Evolutionary conservation across 2,888 invertebrate species (phyloP), one percentile per base, ranked within the genome.

Genomic region (Lasioglossum marginatum): DNA sequence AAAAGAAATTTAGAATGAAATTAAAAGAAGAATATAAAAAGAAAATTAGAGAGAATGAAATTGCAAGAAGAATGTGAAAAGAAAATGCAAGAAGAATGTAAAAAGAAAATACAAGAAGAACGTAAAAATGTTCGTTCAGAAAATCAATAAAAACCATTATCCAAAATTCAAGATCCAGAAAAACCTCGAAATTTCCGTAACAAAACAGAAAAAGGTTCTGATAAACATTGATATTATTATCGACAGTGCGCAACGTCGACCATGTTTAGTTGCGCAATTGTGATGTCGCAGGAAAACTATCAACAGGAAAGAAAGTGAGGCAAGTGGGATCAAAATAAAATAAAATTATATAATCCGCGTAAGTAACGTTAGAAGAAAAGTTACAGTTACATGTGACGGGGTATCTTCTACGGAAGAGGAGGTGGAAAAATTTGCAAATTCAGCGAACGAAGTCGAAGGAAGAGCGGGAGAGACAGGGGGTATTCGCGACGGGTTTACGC

Each of bases 241-340:
- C n/a, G 1, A 57, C 10, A 10, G n/a, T 10, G 52, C 10, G 0
- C 0, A 57, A 4, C n/a, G 52, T 57, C 52, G n/a, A 4, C 5
- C 5, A 1, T 1, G 60, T 5, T 16, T 12, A 0, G 63, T 63
- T 63, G 31, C 63, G 63, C 31, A 63, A 63, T 63, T 63, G 63
- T 16, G 16, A 63, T 63, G 31, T 31, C 31, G 31, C 63, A 31
- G 6, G 63, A 31, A 63, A 63, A 31, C 31, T 6, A 19, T 31
- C 31, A 31, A 31, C 63, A 63, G 63, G 63, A 63, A 63, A 63
- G 63, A 63, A 63, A 63, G 63, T 16, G 63, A 63, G 31, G 31
- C 63, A 31, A 19, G 63, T 4, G 6, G 63, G 31, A 63, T 63
- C 19, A 19, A 63, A 63, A 31, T 63, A 63, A 63, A 63, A 63